Evolutionary conservation across 1,140 invertebrate genomes (phyloP).

Genomic region (Drosophila baimaii): DNA sequence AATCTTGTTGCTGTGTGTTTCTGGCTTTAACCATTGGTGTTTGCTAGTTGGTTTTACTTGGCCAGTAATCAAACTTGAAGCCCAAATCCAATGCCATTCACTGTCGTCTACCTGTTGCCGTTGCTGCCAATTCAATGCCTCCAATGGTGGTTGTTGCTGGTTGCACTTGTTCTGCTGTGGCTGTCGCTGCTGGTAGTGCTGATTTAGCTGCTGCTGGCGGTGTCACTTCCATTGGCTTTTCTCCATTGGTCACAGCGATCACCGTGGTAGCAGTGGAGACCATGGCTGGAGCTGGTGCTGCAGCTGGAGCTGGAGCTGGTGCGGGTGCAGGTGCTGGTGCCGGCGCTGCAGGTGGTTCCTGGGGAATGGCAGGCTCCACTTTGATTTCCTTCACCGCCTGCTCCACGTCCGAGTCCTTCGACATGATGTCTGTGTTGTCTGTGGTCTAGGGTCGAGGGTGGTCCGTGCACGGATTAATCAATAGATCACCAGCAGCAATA

Average conservation of each 20-base stretch:
- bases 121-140: constrained; percentile 49
- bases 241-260: constrained; percentile 52
- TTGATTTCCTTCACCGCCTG: constrained; percentile 65
- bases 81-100: constrained; percentile 48
- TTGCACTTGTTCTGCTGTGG: constrained; percentile 62
- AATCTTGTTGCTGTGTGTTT: not conserved
- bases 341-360: constrained; percentile 21
- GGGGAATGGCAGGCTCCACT: constrained; percentile 47
- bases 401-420: constrained; percentile 69
- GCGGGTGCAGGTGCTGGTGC: not conserved
- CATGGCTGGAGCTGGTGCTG: constrained; percentile 3
- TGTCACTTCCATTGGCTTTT: constrained; percentile 33
- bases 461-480: constrained; percentile 51
- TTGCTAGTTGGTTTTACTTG: constrained; percentile 42
- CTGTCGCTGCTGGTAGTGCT: constrained; percentile 30
- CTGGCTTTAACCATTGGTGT: constrained; percentile 2
- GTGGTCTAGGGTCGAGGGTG: not conserved
- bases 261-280: constrained; percentile 34
- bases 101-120: constrained; percentile 46
- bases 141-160: constrained; percentile 41
- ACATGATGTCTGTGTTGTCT: constrained; percentile 50
- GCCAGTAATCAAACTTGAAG: constrained; percentile 50
- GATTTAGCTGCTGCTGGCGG: constrained; percentile 18
- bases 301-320: not conserved
- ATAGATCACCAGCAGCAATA: constrained; percentile 34